A percentile compares a stretch with the other conserved stretches of the same genome.
Evolutionary conservation across 2,797 vertebrate genomes (phyloP).

Genomic region (Cossypha polioptera): DNA sequence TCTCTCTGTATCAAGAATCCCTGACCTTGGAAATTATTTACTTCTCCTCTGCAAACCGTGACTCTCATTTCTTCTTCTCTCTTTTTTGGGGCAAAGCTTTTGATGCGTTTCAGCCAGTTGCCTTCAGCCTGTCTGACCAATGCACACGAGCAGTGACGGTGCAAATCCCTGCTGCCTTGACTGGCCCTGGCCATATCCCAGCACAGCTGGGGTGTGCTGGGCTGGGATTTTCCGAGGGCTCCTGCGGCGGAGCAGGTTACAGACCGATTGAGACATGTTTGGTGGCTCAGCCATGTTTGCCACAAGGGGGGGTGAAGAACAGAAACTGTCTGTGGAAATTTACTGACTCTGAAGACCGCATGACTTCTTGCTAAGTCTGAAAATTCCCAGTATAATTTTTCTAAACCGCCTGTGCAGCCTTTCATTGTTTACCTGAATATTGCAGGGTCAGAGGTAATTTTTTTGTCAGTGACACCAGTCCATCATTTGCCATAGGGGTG

Average conservation of each 20-base stretch:
- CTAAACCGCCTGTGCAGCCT: not conserved
- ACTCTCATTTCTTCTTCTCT: not conserved
- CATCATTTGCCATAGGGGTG: not conserved
- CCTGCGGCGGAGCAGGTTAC: not conserved
- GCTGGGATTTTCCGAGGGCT: conserved; percentile 11
- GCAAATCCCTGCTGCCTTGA: not conserved
- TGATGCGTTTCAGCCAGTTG: not conserved
- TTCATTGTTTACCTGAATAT: not conserved
- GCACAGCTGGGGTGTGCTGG: not conserved
- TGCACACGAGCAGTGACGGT: fast-evolving
- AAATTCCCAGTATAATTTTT: conserved; percentile 1
- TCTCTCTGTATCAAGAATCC: not conserved
- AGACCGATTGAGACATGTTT: conserved; percentile 52
- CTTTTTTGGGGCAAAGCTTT: not conserved
- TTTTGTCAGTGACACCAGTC: not conserved
- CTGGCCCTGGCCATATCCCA: not conserved
- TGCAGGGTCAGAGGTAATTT: not conserved
- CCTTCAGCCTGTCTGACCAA: not conserved
- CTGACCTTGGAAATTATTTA: not conserved
- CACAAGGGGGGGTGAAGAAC: conserved; percentile 47
- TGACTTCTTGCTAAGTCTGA: conserved; percentile 42
- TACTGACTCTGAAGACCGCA: conserved; percentile 47
- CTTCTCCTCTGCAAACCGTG: not conserved
- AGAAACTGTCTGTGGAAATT: conserved; percentile 58
- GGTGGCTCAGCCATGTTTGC: conserved; percentile 49